Evolutionary conservation across 1,140 invertebrate species (phyloP), one percentile per base, ranked within the genome.

Genomic region (Dolichoris vasculosae): DNA sequence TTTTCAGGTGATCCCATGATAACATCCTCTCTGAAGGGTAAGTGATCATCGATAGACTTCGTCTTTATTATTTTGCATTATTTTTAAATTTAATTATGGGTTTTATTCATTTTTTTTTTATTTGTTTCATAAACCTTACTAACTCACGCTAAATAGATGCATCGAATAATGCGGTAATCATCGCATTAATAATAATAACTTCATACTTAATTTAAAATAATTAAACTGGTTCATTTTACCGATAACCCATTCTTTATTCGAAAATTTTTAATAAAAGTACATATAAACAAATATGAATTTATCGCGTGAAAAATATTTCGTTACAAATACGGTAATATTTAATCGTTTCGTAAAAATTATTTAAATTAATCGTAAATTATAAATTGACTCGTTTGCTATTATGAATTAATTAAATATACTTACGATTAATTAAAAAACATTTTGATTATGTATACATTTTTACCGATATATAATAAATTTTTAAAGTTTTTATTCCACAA

Each of bases 1-100:
- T 93, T 93, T 93, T 91, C 92, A 93, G 93, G 93, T 93, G 93
- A 93, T 82, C 93, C 93, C 89, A 93, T 93, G 93, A 93, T 93
- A 93, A 93, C 93, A 92, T 93, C 93, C 89, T 93, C 93, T 89
- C 91, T 93, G 84, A 93, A 93, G 92, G 92, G 93, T 93, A 93
- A 93, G 93, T 93, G 89, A 90, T 88, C 88, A 91, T 87, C 87
- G 89, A 87, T 88, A 88, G 86, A 85, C 48, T 87, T 90, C 89
- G 30, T 23, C 59, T 59, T 77, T 85, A n/a, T 75, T 77, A 82
- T 88, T 89, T 89, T 88, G 40, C 73, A 35, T 69, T 78, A 48
- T 90, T 87, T 87, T 86, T 35, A 26, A 20, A 82, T 46, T 63
- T 63, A 4, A 59, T 59, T 64, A n/a, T 75, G 35, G 67, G 67